Evolutionary conservation across 2,113 vertebrate genomes (phyloP).

Genomic region (Callopanchax toddi): DNA sequence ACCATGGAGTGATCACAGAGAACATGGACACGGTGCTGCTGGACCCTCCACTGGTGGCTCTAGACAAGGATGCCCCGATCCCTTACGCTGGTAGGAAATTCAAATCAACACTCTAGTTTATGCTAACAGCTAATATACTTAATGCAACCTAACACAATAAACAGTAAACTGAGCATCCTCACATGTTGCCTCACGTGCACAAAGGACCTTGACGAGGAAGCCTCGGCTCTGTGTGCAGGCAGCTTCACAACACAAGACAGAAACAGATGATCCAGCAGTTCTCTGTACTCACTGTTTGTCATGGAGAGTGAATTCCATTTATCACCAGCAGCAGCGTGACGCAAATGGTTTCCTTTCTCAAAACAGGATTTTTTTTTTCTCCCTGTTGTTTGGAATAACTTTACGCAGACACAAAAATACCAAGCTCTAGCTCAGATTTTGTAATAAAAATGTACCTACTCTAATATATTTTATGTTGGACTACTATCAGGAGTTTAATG

Average conservation of each 20-base stretch:
- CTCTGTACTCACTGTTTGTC: slow-evolving; percentile 48
- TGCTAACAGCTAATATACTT: background rate
- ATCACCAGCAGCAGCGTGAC: slow-evolving; percentile 33
- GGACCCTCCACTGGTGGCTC: slow-evolving; percentile 94
- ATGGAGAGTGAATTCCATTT: slow-evolving; percentile 57
- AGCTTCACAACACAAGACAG: slow-evolving; percentile 40
- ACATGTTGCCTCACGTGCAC: slow-evolving; percentile 2
- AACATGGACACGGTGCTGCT: slow-evolving; percentile 95
- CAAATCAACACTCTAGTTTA: background rate
- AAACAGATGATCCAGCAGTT: slow-evolving; percentile 53
- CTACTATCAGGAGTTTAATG: too few species aligned
- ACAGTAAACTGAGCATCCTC: background rate
- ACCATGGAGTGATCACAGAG: slow-evolving; percentile 96
- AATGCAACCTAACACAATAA: background rate
- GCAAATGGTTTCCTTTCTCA: slow-evolving; percentile 20
- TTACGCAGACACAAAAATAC: background rate
- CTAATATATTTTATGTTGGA: too few species aligned
- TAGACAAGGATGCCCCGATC: slow-evolving; percentile 95
- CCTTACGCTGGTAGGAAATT: slow-evolving; percentile 90
- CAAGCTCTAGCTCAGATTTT: background rate
- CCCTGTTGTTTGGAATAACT: background rate
- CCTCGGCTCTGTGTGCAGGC: slow-evolving; percentile 35
- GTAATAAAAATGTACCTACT: too few species aligned
- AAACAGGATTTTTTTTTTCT: slow-evolving; percentile 1
- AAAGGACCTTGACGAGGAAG: slow-evolving; percentile 10